Base-by-base conservation (phyloP, 2,888 invertebrate species). In the Diplolepis rosae region DNA sequence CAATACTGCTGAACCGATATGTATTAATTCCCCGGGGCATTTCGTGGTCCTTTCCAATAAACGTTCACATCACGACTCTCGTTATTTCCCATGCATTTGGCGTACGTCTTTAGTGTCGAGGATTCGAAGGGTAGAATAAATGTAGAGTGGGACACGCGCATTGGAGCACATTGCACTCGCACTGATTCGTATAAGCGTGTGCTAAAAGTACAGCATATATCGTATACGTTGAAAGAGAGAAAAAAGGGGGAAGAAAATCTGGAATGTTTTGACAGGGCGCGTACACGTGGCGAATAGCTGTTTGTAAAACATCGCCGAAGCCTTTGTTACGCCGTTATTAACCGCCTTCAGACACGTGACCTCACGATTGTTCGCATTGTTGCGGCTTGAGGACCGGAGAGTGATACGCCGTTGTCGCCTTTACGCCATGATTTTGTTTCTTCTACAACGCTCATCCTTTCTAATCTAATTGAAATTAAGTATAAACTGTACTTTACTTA, bases 271-370 rank as follows among this genome's bases (percentile, higher is more conserved):
- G 88, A 88, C 88, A 88, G 85, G 82, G 85, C 74, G 76, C 78
- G 74, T 77, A 79, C 88, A 85, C 88, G 88, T 88, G 88, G 82
- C 88, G 78, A 72, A 75, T 79, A 82, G 84, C 84, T 87, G 87
- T 88, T 88, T 88, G 88, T 88, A 88, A 88, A 88, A 88, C 88
- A 88, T 86, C 83, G 82, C 80, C 81, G 80, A 82, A 76, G 84
- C 84, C 83, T 85, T 87, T 88, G 86, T 88, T 82, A 80, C 75
- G 73, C 77, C 81, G 85, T 86, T 87, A 87, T 87, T 87, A 87
- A 85, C 80, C 84, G 80, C 72, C 77, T 73, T 24, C 73, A 61
- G 82, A 72, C 85, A 83, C 84, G 82, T 79, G 83, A 72, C 80
- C 71, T 54, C 61, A 39, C 18, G 71, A 85, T 87, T 82, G 82